Base-by-base conservation (phyloP, 2,888 invertebrate species). In the Nephrocerus scutellatus region DNA sequence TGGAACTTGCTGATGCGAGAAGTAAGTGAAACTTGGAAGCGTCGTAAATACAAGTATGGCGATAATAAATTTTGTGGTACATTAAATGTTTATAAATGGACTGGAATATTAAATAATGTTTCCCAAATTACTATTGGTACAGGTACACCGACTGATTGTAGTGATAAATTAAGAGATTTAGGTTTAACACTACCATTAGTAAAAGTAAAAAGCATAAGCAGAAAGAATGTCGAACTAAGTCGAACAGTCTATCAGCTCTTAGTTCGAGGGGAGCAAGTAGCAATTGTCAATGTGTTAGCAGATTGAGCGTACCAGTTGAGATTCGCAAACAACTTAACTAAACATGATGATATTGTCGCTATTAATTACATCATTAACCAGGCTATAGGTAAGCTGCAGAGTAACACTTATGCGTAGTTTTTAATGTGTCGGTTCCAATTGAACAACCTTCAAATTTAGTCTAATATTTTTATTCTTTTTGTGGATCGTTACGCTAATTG, bases 1-100 rank as follows among this genome's bases (percentile, higher is more conserved):
- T 92, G 90, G 85, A 96, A 96, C 70, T 65, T 96, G 53, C 82
- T 86, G 5, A 69, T 95, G 36, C 75, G 76, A 39, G 86, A 92
- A 60, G 89, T 89, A 3, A 74, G 80, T 19, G 93, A 93, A 70
- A 71, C 79, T 4, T 92, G 88, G 82, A 77, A 74, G 35, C 72
- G 82, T 46, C 76, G 78, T 8, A 68, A 69, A 48, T 60, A 52
- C 37, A 59, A 59, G 26, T 67, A 56, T 43, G 57, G 60, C 2
- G 51, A 59, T 10, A 60, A 63, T 39, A 61, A 63, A 16, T 47
- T 56, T 18, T 48, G 50, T 34, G 52, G 52, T 23, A 42, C 22
- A 8, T 10, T 22, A 8, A 10, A 9, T 40, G 12, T 32, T 24
- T 13, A 14, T 6, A 12, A 7, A 21, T 4, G 14, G 12, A 22